Base-by-base conservation (phyloP, 2,888 invertebrate species). In the Erebia palarica region DNA sequence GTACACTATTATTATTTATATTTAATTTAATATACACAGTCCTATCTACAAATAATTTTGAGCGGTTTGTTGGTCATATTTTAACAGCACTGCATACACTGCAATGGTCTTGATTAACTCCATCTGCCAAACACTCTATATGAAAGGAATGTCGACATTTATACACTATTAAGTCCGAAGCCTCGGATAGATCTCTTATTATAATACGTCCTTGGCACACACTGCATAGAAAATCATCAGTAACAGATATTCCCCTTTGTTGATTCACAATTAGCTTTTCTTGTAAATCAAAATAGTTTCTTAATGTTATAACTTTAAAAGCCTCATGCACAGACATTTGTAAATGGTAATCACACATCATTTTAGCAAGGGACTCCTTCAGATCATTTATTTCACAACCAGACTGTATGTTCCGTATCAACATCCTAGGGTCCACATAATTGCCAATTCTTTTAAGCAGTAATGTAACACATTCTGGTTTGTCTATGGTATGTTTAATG, bases 301-400 rank as follows among this genome's bases (percentile, higher is more conserved):
- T 95, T 1, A 97, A 95, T n/a, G 99, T 95, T 74, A 99, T 98
- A 82, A 97, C 96, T 81, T 97, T 96, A 86, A 97, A 98, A 0
- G 97, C 97, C 86, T 98, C 97, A 86, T 98, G 96, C 27, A 98
- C 96, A 1, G 98, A 97, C 44, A 98, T 96, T 95, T 99, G 98
- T 72, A 99, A 94, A 83, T 97, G 97, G 87, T 98, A 99, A 86
- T 99, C 99, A 80, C 97, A 96, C 90, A 99, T 95, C 96, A 99
- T 98, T 92, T 98, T 98, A 1, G 98, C 97, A 11, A 99, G 93
- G 0, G 98, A 97, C 80, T 97, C 96, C 78, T 98, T 96, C 58
- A 99, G 92, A 55, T 98, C 98, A 10, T 97, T 97, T 79, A 99
- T 98, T 85, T 97, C 94, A 89, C 97, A 96, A 2, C 96, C 96